These are phyloP conservation scores for Merops nubicus DNA, from an alignment of 2,113 vertebrate species.

Conservation along the genomic window DNA sequence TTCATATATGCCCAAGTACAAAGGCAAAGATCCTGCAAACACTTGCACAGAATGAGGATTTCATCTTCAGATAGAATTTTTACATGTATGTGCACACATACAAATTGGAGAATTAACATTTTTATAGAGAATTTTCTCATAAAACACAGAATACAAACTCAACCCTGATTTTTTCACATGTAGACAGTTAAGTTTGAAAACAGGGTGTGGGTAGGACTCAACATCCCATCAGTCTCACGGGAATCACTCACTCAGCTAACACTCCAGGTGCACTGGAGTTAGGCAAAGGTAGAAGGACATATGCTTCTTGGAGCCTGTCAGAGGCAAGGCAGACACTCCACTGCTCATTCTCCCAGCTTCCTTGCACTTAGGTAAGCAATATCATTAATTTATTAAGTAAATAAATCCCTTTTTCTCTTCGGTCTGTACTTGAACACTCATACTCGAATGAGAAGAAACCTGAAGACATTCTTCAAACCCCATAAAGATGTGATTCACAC, in stretches of 20 bases:
- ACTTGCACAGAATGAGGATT: neutral
- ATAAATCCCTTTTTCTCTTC: neutral
- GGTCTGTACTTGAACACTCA: neutral
- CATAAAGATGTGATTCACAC: neutral
- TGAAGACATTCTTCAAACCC: neutral
- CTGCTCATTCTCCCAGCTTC: neutral
- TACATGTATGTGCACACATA: too few relatives aligned
- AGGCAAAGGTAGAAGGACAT: neutral
- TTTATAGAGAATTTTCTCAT: neutral
- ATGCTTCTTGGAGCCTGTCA: neutral
- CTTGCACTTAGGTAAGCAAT: too few relatives aligned
- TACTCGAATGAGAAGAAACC: neutral
- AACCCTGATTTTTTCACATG: neutral
- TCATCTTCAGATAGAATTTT: neutral
- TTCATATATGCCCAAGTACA: accelerated
- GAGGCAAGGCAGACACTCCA: neutral
- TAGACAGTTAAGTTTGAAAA: neutral
- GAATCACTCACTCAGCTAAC: neutral
- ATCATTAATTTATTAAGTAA: too few relatives aligned
- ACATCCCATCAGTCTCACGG: accelerated
- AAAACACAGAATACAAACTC: neutral
- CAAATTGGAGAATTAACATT: neutral
- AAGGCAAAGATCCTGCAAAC: neutral
- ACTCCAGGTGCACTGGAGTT: neutral
- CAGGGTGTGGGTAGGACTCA: neutral